Percentiles rank a stretch among this genome's conserved stretches.
Conservation (phyloP, 1,140 invertebrate genomes). For the Anoplolepis gracilipes region DNA sequence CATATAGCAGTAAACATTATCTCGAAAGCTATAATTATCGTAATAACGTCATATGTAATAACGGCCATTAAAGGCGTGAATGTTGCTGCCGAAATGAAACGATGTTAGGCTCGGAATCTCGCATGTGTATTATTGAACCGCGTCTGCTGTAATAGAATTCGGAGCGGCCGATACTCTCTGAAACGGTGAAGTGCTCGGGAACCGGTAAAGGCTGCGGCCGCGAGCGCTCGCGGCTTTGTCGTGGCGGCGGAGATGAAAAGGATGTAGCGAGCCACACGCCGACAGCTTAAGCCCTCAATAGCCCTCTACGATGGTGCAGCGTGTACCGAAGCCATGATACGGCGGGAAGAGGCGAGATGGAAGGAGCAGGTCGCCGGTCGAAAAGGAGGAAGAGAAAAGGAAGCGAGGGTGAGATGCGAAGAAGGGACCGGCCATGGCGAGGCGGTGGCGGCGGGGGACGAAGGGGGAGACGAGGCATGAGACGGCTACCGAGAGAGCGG, state of each 20-base stretch:
- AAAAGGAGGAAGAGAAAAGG: conserved; percentile 42
- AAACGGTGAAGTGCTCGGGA: conserved; percentile 26
- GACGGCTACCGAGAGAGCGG: conserved; percentile 55
- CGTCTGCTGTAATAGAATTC: conserved; percentile 1
- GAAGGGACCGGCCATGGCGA: conserved; percentile 14
- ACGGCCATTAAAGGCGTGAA: conserved; percentile 29
- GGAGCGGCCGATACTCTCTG: conserved; percentile 23
- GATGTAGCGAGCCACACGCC: conserved; percentile 71
- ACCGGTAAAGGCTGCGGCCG: conserved; percentile 39
- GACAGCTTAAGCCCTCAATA: conserved; percentile 68
- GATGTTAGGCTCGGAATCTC: conserved; percentile 9
- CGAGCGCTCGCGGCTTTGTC: conserved; percentile 64
- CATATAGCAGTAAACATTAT: conserved; percentile 34
- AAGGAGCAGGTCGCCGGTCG: conserved; percentile 35
- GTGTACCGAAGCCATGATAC: conserved; percentile 60
- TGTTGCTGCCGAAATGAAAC: conserved; percentile 32
- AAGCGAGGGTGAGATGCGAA: conserved; percentile 28
- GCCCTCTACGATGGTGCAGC: conserved; percentile 59
- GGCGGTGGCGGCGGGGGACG: conserved; percentile 18
- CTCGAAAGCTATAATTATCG: conserved; percentile 24
- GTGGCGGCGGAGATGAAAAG: conserved; percentile 71
- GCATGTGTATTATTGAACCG: conserved; percentile 7
- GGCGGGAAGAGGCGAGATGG: conserved; percentile 44
- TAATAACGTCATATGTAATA: conserved; percentile 17
- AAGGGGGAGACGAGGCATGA: conserved; percentile 44